A percentile compares a stretch with the other conserved stretches of the same genome.
These are phyloP conservation scores for Glaucomys volans DNA, from an alignment of 2,113 vertebrate species.

Conservation along the genomic window DNA sequence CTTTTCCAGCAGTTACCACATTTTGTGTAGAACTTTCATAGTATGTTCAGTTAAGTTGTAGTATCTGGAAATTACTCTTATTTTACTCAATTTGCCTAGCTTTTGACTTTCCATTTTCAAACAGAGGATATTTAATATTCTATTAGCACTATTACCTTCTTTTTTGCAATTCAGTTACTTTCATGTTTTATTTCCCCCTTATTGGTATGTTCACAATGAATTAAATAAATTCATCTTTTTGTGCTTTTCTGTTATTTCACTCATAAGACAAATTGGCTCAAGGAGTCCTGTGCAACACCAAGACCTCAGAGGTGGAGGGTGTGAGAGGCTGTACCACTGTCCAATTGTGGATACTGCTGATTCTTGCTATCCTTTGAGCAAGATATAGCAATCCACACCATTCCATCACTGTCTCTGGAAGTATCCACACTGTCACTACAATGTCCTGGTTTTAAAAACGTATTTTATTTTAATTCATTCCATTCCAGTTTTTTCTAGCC, in stretches of 20 bases:
- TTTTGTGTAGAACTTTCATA: background rate
- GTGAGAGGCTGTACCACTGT: background rate
- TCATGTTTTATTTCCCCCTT: background rate
- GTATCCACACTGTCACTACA: background rate
- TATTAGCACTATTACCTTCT: no score
- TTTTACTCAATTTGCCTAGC: background rate
- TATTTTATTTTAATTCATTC: background rate
- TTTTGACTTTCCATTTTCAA: background rate
- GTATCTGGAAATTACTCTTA: background rate
- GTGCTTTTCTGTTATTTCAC: background rate
- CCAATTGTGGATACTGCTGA: background rate
- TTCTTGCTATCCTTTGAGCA: background rate
- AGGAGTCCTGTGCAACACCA: background rate
- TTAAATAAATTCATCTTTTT: background rate
- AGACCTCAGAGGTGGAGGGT: background rate
- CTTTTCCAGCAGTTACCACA: background rate
- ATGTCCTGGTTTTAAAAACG: background rate
- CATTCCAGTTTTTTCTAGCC: background rate
- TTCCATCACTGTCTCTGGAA: background rate
- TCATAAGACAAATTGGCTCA: background rate
- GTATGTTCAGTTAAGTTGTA: background rate
- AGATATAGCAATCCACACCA: no score
- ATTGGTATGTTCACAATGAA: background rate
- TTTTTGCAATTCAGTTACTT: background rate
- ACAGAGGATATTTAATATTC: background rate